Base-by-base conservation (phyloP, 2,888 invertebrate species). In the Ophion ventricosus region DNA sequence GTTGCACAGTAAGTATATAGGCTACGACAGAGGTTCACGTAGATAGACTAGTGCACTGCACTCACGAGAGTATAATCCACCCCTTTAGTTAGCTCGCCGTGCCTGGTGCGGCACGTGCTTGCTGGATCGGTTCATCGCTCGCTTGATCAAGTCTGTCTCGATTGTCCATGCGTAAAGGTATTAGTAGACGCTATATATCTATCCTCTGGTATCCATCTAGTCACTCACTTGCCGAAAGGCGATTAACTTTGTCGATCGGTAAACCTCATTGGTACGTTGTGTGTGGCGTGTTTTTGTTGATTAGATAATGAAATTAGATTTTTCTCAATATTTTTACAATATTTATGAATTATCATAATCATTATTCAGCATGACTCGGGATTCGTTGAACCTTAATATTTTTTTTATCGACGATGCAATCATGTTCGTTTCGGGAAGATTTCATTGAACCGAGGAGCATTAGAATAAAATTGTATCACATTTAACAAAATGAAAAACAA, bases 31-130 rank as follows among this genome's bases (percentile, higher is more conserved):
- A 26, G 64, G 35, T 77, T 40, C 49, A 49, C 49, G 59, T 61
- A 61, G 76, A 72, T 70, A 64, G 43, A 59, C 61, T 57, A 69
- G 43, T 54, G 80, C 54, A 80, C 83, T 35, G 80, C 54, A 80
- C 83, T 83, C 80, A 76, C 83, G 72, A 73, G 83, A 73, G 72
- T 80, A 77, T 77, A 83, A 83, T 80, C 83, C 80, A 83, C 83
- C 83, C 72, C 80, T 83, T 83, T 73, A 83, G 80, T 80, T 80
- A 63, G 75, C 75, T 72, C 75, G 83, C 76, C 75, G 80, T 73
- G 83, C 70, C 72, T 83, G 80, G 73, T 72, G 72, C 75, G 72
- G 83, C 83, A 83, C 80, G 80, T 83, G 83, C 73, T 83, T 63
- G 25, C 74, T 74, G 64, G 72, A 66, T 66, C 83, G 63, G 59